Conservation (phyloP, 2,797 vertebrate genomes). For the Scolopax rusticola region DNA sequence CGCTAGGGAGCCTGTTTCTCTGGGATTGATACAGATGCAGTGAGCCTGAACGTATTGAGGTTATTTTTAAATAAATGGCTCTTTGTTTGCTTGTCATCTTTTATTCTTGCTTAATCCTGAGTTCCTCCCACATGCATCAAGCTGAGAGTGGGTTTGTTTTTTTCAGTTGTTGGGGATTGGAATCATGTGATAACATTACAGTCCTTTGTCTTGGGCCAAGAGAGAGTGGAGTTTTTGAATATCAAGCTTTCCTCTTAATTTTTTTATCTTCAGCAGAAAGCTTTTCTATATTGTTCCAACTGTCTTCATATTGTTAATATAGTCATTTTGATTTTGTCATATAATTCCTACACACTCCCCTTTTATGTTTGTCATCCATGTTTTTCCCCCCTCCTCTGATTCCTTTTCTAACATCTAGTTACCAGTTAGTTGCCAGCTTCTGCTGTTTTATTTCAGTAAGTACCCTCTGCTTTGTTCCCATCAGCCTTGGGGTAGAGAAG, state of each 20-base stretch:
- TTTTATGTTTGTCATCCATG: not conserved
- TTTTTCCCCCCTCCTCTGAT: not conserved
- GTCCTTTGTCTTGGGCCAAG: not conserved
- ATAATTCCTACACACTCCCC: not conserved
- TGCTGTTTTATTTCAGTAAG: not conserved
- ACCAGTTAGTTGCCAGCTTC: not conserved
- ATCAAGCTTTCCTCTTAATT: not conserved
- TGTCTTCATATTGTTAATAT: not conserved
- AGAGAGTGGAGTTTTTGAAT: not conserved
- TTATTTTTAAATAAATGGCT: conserved; percentile 48
- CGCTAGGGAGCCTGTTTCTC: not conserved
- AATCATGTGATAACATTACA: conserved; percentile 28
- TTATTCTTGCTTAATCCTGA: conserved; percentile 39
- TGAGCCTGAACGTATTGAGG: not conserved
- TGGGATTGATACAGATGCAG: conserved; percentile 26
- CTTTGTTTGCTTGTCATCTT: conserved; percentile 61
- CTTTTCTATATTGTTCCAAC: not conserved
- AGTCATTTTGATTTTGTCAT: not conserved
- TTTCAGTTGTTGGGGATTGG: not conserved
- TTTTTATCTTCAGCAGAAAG: not conserved
- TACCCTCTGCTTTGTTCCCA: not conserved
- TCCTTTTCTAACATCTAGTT: not conserved
- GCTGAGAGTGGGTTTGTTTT: not conserved
- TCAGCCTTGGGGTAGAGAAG: not conserved
- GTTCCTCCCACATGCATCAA: conserved; percentile 49